Percentiles rank a stretch among this genome's conserved stretches.
These are phyloP conservation scores for Salvelinus alpinus DNA, from an alignment of 2,113 vertebrate genomes.

Conservation along the genomic window DNA sequence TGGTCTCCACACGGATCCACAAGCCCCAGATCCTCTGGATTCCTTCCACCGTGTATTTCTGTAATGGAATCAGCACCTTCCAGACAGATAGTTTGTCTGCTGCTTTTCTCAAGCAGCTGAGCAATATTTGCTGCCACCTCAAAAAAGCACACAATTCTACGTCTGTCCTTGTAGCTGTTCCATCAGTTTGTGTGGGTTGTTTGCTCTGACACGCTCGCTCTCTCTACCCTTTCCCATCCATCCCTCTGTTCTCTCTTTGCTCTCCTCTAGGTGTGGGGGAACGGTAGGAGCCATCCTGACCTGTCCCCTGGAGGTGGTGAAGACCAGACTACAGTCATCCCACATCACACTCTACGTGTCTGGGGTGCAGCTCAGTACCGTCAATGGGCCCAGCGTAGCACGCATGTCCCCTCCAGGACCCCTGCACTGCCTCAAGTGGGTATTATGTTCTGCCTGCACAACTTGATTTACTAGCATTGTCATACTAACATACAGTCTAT, in stretches of 20 bases:
- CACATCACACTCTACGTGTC: slow-evolving; percentile 91
- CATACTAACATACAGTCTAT: too few species aligned
- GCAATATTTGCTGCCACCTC: neutral
- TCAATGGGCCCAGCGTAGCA: slow-evolving; percentile 85
- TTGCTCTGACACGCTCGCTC: neutral
- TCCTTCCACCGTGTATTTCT: slow-evolving; percentile 20
- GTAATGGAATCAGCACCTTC: neutral
- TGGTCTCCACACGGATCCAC: too few species aligned
- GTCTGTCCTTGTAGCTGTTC: too few species aligned
- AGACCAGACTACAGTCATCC: slow-evolving; percentile 95
- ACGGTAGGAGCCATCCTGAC: slow-evolving; percentile 98
- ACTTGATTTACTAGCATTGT: too few species aligned
- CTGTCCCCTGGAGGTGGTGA: slow-evolving; percentile 97
- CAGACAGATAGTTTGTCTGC: too few species aligned
- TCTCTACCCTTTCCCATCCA: neutral
- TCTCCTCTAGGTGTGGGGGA: slow-evolving; percentile 86
- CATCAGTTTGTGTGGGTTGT: neutral
- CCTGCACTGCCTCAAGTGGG: slow-evolving; percentile 94
- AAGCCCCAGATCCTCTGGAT: slow-evolving; percentile 26
- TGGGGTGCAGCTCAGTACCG: slow-evolving; percentile 91
- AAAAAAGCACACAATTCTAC: neutral
- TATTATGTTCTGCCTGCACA: slow-evolving; percentile 1
- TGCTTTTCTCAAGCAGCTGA: neutral
- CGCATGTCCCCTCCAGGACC: slow-evolving; percentile 90
- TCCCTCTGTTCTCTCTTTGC: neutral